Conservation (phyloP, 2,888 invertebrate species). For the Chalcosyrphus nemorum region DNA sequence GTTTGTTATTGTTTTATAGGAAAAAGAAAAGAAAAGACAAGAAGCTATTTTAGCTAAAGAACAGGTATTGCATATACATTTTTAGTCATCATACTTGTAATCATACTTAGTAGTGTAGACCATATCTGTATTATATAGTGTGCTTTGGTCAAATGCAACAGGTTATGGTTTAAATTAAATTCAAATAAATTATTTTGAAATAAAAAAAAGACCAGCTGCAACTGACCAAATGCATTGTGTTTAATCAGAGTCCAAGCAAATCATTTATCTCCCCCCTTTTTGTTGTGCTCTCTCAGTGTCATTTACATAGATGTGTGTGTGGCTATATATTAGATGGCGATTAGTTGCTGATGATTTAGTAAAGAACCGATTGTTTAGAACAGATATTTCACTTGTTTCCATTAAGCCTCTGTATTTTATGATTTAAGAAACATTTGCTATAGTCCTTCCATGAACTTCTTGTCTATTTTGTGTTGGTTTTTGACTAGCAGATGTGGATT, state of each 20-base stretch:
- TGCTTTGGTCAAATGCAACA: conserved; percentile 42
- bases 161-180: background rate
- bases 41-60: conserved; percentile 94
- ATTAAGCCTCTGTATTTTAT: no score
- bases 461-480: no score
- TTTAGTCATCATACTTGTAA: conserved; percentile 54
- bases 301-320: background rate
- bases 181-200: background rate
- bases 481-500: no score
- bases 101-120: conserved; percentile 59
- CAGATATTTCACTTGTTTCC: no score
- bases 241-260: conserved; percentile 37
- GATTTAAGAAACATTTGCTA: no score
- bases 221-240: conserved; percentile 31
- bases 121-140: conserved; percentile 35
- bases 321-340: background rate
- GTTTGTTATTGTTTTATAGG: conserved; percentile 84
- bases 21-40: conserved; percentile 94
- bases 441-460: no score
- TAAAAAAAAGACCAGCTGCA: conserved; percentile 19
- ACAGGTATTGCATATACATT: conserved; percentile 87
- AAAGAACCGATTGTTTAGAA: background rate
- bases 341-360: background rate
- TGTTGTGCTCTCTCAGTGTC: conserved; percentile 7
- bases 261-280: conserved; percentile 17